phyloP scores from a whole-genome alignment of 1,140 invertebrate genomes.

The Aphaenogaster floridana region DNA sequence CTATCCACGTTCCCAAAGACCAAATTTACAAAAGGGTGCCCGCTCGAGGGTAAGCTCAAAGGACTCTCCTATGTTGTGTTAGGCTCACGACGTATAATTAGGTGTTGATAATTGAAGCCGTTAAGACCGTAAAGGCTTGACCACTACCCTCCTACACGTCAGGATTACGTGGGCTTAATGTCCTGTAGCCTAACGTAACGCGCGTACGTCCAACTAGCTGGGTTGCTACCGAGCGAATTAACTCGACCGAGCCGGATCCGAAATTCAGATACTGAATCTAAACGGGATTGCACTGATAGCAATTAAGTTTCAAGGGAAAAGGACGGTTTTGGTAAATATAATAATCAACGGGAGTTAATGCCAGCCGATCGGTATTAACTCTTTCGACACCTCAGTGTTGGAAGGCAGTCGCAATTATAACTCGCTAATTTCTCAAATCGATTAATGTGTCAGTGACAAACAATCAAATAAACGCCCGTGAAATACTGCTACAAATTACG shows the following conservation, averaged over 20 bases:
- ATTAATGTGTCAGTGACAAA: slow-evolving; percentile 8
- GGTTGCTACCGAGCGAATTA: slow-evolving; percentile 47
- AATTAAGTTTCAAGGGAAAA: not conserved
- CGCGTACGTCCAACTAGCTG: not conserved
- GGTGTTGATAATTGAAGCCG: slow-evolving; percentile 85
- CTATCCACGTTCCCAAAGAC: slow-evolving; percentile 66
- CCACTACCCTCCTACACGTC: slow-evolving; percentile 71
- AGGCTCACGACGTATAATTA: slow-evolving; percentile 81
- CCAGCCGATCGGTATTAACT: not conserved
- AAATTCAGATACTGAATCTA: slow-evolving; percentile 24
- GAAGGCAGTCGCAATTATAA: not conserved
- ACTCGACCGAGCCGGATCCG: slow-evolving; percentile 1
- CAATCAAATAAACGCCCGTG: not conserved
- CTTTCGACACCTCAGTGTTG: not conserved
- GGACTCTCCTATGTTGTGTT: slow-evolving; percentile 76
- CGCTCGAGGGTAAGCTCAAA: slow-evolving; percentile 67
- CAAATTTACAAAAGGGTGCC: slow-evolving; percentile 73
- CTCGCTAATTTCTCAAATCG: slow-evolving; percentile 3
- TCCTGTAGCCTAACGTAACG: slow-evolving; percentile 57
- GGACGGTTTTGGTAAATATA: not conserved
- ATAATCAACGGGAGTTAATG: slow-evolving; percentile 8
- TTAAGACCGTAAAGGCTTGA: slow-evolving; percentile 80
- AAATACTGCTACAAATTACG: not conserved
- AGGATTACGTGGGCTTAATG: slow-evolving; percentile 72
- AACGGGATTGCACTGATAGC: not conserved